Evolutionary conservation across 1,140 invertebrate genomes (phyloP).

Genomic region (Rhyzopertha dominica): DNA sequence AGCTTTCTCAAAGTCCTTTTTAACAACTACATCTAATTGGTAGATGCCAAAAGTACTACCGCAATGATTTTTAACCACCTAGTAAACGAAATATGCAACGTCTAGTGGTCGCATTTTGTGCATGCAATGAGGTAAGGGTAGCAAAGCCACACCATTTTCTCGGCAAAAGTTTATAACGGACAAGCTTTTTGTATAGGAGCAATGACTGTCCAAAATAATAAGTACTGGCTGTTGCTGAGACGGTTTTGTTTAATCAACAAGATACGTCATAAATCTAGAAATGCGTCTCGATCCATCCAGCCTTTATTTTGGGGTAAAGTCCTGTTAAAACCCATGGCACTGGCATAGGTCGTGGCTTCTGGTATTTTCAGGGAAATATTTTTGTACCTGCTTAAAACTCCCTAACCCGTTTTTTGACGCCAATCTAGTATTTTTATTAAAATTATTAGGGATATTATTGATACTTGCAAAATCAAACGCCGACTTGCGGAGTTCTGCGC

Average conservation of each 20-base stretch:
- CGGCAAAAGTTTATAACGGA: no score
- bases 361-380: slow-evolving; percentile 10
- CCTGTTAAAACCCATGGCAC: slow-evolving; percentile 13
- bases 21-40: neutral
- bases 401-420: neutral
- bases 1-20: neutral
- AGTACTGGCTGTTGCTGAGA: no score
- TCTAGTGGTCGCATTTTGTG: no score
- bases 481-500: neutral
- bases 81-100: slow-evolving; percentile 32
- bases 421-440: slow-evolving; percentile 1
- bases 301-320: slow-evolving; percentile 27
- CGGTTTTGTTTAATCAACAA: no score
- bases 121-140: no score
- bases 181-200: no score
- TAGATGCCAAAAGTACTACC: slow-evolving; percentile 1
- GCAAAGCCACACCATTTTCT: no score
- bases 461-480: slow-evolving; percentile 8
- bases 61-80: slow-evolving; percentile 35
- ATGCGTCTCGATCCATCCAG: no score
- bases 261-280: no score
- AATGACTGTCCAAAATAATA: no score
- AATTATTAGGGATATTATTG: slow-evolving; percentile 1
- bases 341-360: slow-evolving; percentile 4
- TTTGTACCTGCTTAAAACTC: neutral